Evolutionary conservation across 2,888 invertebrate genomes (phyloP), one percentile per base, ranked within the genome.

Genomic region (Byasa hedistus): DNA sequence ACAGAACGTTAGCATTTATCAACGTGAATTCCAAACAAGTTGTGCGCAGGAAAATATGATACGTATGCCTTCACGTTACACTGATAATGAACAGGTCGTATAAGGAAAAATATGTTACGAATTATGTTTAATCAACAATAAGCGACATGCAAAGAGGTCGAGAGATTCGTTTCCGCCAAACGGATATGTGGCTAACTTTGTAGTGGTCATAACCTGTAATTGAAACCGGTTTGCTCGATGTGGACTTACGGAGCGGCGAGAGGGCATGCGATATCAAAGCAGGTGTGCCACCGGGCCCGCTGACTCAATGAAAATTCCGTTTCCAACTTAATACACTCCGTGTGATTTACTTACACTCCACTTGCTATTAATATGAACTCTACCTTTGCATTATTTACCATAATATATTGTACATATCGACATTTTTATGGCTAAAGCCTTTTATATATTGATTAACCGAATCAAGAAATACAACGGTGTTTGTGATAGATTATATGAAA

Each of bases 201-300:
- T 72, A 71, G 87, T 81, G 84, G 87, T 82, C 84, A 90, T 87
- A 91, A 91, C 91, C 91, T 83, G 91, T 89, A 91, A 89, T 88
- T 85, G 82, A 79, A 91, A 91, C 91, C 91, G 91, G 91, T 91
- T 91, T 85, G 73, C 80, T 84, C 86, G 85, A 88, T 85, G 89
- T 87, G 86, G 87, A 87, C 85, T 88, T 86, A 88, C 88, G 84
- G 80, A 79, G 82, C 78, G 84, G 82, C 80, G 86, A 84, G 87
- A 87, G 85, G 85, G 87, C 85, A 86, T 87, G 86, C 89, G 87
- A 86, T 89, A 89, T 86, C 84, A 84, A 87, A 88, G 90, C 91
- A 91, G 91, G 91, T 91, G 91, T 87, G 85, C 85, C 82, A 83
- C 84, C 78, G 83, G 79, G 83, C 85, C 86, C 81, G 84, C 85